Conservation (phyloP, 2,888 invertebrate species). For the Tachystola acroxantha region DNA sequence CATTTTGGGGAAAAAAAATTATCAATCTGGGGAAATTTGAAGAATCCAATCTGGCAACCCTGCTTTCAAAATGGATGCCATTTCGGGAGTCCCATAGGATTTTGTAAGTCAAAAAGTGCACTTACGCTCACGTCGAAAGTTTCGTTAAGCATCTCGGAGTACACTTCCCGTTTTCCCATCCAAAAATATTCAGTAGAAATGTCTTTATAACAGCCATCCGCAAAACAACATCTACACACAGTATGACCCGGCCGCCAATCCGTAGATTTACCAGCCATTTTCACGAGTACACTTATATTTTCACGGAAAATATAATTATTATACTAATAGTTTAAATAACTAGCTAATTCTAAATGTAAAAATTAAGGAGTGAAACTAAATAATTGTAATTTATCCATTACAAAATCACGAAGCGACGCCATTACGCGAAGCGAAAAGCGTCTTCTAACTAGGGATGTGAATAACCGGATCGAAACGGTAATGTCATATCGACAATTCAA, state of each 20-base stretch:
- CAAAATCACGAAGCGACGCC: slow-evolving; percentile 11
- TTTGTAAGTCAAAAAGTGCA: slow-evolving; percentile 13
- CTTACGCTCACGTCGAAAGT: slow-evolving; percentile 59
- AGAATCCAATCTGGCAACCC: background rate
- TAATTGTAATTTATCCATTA: slow-evolving; percentile 10
- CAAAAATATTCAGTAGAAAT: slow-evolving; percentile 73
- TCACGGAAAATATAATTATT: slow-evolving; percentile 36
- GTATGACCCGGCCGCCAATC: slow-evolving; percentile 68
- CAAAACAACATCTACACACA: slow-evolving; percentile 65
- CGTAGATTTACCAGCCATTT: slow-evolving; percentile 54
- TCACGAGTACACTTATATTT: slow-evolving; percentile 33
- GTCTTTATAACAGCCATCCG: slow-evolving; percentile 69
- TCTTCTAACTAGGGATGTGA: no score
- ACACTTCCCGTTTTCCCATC: slow-evolving; percentile 72
- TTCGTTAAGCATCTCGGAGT: slow-evolving; percentile 62
- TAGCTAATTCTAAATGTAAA: slow-evolving; percentile 19
- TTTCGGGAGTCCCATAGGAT: slow-evolving; percentile 17
- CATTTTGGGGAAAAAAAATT: no score
- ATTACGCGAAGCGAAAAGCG: slow-evolving; percentile 5
- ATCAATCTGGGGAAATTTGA: no score
- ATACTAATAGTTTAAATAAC: slow-evolving; percentile 24
- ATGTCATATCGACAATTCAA: no score
- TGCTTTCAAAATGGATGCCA: slow-evolving; percentile 48
- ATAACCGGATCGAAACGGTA: no score
- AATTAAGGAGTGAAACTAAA: slow-evolving; percentile 4